These are phyloP conservation scores for Colinus virginianus DNA, from an alignment of 2,113 vertebrate genomes.

Conservation along the genomic window DNA sequence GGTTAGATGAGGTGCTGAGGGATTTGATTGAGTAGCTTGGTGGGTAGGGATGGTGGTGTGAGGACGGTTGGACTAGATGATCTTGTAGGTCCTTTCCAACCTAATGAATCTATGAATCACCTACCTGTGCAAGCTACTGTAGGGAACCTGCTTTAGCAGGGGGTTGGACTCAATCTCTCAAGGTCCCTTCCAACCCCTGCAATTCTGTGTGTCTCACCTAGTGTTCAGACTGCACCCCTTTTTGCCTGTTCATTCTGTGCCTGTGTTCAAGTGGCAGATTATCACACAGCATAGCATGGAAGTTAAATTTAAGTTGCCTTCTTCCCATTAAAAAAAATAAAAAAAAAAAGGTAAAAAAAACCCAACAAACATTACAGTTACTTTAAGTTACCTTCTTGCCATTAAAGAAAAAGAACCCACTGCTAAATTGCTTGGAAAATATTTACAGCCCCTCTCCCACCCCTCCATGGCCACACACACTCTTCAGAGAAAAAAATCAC, in stretches of 20 bases:
- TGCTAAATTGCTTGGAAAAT: background rate
- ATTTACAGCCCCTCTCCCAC: background rate
- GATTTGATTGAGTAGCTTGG: too few species aligned
- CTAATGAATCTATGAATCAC: too few species aligned
- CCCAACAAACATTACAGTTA: background rate
- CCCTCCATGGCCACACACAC: background rate
- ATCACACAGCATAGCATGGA: background rate
- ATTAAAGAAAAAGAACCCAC: background rate
- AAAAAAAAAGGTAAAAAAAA: background rate
- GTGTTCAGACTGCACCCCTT: background rate
- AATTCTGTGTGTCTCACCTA: background rate
- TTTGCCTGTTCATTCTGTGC: background rate
- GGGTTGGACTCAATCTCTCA: too few species aligned
- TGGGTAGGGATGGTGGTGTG: too few species aligned
- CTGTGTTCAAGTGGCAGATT: background rate
- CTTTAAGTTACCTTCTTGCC: background rate
- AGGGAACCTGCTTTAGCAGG: too few species aligned
- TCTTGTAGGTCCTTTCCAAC: too few species aligned
- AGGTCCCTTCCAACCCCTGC: too few species aligned
- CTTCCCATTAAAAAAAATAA: background rate
- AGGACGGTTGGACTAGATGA: too few species aligned
- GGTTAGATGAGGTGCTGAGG: too few species aligned
- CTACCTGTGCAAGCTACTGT: too few species aligned
- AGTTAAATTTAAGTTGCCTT: background rate
- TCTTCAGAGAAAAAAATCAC: background rate